Percentiles rank a stretch among this genome's conserved stretches.
Conservation (phyloP, 2,113 vertebrate genomes). For the Carassius carassius region DNA sequence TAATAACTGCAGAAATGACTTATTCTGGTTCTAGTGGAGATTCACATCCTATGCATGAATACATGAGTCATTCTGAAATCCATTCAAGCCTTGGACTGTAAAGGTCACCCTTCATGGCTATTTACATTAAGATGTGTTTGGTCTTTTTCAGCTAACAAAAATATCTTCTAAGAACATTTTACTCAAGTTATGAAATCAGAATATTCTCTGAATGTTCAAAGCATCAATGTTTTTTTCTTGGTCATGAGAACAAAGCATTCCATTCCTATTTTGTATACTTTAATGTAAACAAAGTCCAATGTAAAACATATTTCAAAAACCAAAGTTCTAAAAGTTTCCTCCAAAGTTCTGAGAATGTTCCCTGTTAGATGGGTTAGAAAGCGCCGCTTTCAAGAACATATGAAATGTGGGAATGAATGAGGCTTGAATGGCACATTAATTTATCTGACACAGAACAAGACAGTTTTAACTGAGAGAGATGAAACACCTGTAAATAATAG, state of each 20-base stretch:
- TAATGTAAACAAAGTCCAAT: no score
- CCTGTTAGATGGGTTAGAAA: background rate
- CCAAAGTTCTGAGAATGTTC: background rate
- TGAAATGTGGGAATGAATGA: slow-evolving; percentile 18
- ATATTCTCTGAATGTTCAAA: background rate
- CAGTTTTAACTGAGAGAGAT: slow-evolving; percentile 12
- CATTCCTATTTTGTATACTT: no score
- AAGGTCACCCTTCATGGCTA: background rate
- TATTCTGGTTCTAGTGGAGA: background rate
- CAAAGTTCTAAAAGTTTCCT: background rate
- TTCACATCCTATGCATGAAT: background rate
- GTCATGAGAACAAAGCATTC: no score
- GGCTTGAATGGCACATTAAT: slow-evolving; percentile 31
- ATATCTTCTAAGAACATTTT: background rate
- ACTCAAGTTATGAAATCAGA: background rate
- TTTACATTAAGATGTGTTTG: background rate
- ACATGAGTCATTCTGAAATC: background rate
- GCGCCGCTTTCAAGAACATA: background rate
- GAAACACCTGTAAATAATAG: slow-evolving; percentile 28
- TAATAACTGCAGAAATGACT: background rate
- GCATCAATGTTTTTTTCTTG: no score
- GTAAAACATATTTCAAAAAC: background rate
- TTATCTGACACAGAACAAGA: slow-evolving; percentile 24
- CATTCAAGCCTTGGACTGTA: background rate
- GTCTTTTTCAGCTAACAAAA: background rate